These are phyloP conservation scores for Aphaenogaster rudis DNA, from an alignment of 1,140 invertebrate species.

Conservation along the genomic window DNA sequence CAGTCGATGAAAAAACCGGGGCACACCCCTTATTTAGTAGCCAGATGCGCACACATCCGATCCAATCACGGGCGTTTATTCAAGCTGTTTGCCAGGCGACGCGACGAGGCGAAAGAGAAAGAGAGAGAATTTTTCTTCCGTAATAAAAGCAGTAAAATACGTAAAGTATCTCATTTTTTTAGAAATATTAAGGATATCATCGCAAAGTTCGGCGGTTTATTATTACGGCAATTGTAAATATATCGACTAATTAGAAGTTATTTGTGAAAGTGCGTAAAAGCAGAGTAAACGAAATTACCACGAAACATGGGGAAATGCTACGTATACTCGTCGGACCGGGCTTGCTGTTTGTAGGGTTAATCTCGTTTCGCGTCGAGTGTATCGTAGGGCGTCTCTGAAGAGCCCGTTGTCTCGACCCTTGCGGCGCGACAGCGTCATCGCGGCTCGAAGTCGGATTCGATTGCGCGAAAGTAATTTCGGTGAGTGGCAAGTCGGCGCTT, in stretches of 20 bases:
- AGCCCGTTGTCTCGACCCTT: slow-evolving; percentile 60
- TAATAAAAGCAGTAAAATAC: not conserved
- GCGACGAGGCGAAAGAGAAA: not conserved
- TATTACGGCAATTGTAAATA: not conserved
- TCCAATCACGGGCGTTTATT: slow-evolving; percentile 79
- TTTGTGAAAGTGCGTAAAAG: slow-evolving; percentile 18
- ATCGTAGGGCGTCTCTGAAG: slow-evolving; percentile 45
- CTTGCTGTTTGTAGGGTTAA: slow-evolving; percentile 54
- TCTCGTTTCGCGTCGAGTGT: slow-evolving; percentile 48
- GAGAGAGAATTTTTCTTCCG: not conserved
- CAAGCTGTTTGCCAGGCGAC: slow-evolving; percentile 75
- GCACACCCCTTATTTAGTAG: slow-evolving; percentile 73
- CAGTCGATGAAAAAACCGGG: slow-evolving; percentile 42
- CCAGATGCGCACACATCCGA: slow-evolving; percentile 80
- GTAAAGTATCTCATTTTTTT: not conserved
- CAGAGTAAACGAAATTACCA: slow-evolving; percentile 40
- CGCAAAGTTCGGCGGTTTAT: not conserved
- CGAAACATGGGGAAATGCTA: slow-evolving; percentile 3
- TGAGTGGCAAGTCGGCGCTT: slow-evolving; percentile 58
- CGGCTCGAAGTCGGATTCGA: slow-evolving; percentile 56
- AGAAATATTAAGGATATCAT: not conserved
- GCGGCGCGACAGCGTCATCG: slow-evolving; percentile 56
- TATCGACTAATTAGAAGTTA: slow-evolving; percentile 12
- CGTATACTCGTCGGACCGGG: slow-evolving; percentile 2
- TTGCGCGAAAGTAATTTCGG: slow-evolving; percentile 62